Percentiles rank a stretch among this genome's conserved stretches.
Conservation (phyloP, 2,797 vertebrate genomes). For the Dallia pectoralis region DNA sequence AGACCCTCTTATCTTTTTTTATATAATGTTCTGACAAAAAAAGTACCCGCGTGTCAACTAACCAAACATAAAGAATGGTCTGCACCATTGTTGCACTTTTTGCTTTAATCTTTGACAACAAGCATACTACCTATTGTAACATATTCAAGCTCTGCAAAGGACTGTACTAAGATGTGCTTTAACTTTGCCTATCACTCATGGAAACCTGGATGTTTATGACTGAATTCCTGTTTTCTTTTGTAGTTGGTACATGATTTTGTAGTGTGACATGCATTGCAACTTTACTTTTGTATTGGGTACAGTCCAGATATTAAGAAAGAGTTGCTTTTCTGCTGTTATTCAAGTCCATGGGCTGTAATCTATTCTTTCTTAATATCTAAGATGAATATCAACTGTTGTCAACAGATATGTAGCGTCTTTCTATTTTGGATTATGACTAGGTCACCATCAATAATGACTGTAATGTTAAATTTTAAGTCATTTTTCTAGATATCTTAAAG, state of each 20-base stretch:
- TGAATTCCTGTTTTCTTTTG: constrained; percentile 55
- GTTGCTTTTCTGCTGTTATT: constrained; percentile 49
- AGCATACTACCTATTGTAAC: constrained; percentile 79
- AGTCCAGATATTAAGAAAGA: constrained; percentile 57
- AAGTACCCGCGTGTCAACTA: constrained; percentile 68
- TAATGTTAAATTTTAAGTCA: constrained; percentile 45
- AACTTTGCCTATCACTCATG: constrained; percentile 57
- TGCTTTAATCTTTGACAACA: constrained; percentile 72
- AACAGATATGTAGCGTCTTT: constrained; percentile 55
- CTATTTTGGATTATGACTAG: constrained; percentile 51
- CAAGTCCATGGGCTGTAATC: constrained; percentile 37
- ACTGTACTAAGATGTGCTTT: constrained; percentile 68
- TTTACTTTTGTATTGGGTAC: constrained; percentile 71
- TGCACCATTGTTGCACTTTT: constrained; percentile 85
- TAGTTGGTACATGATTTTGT: constrained; percentile 64
- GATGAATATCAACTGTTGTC: constrained; percentile 48
- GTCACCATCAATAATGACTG: constrained; percentile 57
- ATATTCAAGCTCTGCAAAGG: constrained; percentile 76
- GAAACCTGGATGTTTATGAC: constrained; percentile 52
- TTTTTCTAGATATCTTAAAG: constrained; percentile 48
- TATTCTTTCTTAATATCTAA: constrained; percentile 53
- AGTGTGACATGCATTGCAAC: constrained; percentile 58
- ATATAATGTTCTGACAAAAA: constrained; percentile 63
- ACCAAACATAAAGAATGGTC: constrained; percentile 76
- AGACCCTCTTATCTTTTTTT: constrained; percentile 52